These are phyloP conservation scores for Apeltes quadracus DNA, from an alignment of 2,113 vertebrate species.

Conservation along the genomic window DNA sequence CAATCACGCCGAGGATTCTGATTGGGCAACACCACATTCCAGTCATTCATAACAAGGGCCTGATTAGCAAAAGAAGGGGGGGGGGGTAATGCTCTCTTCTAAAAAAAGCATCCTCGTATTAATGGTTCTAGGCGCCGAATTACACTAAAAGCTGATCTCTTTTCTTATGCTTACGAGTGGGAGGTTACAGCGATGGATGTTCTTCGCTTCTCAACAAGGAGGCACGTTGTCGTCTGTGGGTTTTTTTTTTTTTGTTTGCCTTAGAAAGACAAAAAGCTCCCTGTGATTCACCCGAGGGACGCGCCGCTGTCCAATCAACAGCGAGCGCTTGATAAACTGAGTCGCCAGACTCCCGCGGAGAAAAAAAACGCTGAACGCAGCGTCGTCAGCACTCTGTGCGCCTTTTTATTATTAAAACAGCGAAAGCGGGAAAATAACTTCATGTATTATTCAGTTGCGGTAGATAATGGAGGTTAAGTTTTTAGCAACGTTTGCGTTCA, in stretches of 20 bases:
- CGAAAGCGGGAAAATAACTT: constrained; percentile 19
- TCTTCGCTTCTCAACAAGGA: not conserved
- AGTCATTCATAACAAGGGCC: constrained; percentile 69
- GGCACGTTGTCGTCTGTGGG: not conserved
- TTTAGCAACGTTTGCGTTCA: constrained; percentile 9
- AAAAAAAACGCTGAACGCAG: constrained; percentile 19
- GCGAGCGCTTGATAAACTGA: not conserved
- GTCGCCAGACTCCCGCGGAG: constrained; percentile 18
- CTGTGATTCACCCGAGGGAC: constrained; percentile 25
- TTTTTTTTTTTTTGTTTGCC: too few species aligned
- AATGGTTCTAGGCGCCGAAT: constrained; percentile 18
- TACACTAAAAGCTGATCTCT: not conserved
- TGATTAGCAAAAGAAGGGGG: constrained; percentile 53
- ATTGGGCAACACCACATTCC: constrained; percentile 68
- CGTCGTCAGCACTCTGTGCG: constrained; percentile 14
- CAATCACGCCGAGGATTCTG: constrained; percentile 64
- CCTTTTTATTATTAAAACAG: constrained; percentile 21
- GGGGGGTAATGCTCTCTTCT: too few species aligned
- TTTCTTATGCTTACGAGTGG: not conserved
- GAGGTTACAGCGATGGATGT: not conserved
- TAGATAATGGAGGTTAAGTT: not conserved
- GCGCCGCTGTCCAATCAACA: constrained; percentile 21
- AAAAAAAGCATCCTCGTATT: too few species aligned
- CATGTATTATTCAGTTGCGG: constrained; percentile 36
- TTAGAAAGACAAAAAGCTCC: constrained; percentile 15